Percentiles rank a stretch among this genome's conserved stretches.
Evolutionary conservation across 2,888 invertebrate species (phyloP).

Genomic region (Pseudanteris insignis): DNA sequence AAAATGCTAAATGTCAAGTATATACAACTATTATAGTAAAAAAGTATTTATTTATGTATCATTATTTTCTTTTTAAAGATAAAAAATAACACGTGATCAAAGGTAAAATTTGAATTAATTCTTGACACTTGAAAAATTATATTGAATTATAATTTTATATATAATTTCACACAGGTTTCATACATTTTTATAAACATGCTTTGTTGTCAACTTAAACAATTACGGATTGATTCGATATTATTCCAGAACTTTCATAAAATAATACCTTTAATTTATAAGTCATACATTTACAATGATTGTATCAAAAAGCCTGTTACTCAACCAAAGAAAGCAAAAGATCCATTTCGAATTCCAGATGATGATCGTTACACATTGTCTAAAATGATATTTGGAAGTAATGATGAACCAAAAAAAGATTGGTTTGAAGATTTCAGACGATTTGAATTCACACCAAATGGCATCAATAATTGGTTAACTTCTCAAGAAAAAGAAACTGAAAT

Average conservation of each 20-base stretch:
- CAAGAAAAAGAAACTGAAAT: slow-evolving; percentile 17
- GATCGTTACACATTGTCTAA: neutral
- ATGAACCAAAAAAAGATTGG: slow-evolving; percentile 12
- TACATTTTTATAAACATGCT: neutral
- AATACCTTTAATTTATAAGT: neutral
- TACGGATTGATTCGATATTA: no score
- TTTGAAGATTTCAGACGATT: slow-evolving; percentile 18
- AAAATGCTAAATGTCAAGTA: no score
- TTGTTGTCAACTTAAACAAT: neutral
- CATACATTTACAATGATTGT: slow-evolving; percentile 6
- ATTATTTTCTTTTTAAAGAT: no score
- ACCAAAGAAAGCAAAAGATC: neutral
- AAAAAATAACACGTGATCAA: no score
- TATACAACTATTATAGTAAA: no score
- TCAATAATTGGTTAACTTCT: slow-evolving; percentile 1
- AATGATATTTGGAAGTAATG: neutral
- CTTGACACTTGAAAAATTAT: no score
- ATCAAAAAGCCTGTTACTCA: neutral
- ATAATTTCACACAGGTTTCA: no score
- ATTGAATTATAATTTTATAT: no score
- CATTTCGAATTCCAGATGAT: neutral
- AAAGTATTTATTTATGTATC: no score
- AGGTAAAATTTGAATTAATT: no score
- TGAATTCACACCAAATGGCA: slow-evolving; percentile 10
- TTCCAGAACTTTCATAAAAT: no score